Base-by-base conservation (phyloP, 2,888 invertebrate species). In the Drosophila trichaetosa region DNA sequence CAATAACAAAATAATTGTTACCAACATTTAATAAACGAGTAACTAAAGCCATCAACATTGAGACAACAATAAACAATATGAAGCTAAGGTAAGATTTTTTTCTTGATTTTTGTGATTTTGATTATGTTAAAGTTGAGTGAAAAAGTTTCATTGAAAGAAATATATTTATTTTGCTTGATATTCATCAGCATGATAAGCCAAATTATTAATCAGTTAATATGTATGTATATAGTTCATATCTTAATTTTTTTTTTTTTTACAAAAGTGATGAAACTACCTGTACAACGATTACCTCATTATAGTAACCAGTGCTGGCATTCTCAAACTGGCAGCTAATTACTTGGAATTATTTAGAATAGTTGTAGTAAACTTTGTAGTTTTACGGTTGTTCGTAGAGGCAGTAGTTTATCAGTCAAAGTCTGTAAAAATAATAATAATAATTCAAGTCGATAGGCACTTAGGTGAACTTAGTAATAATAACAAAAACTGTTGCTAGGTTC, bases 81-180 rank as follows among this genome's bases (percentile, higher is more conserved):
- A 91, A 91, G 74, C 75, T 91, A 59, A 90, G 90, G 91, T 91
- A 57, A 89, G 91, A 36, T 52, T 11, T 18, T 16, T 21, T 2
- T 16, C 16, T 7, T 24, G 7, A 24, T 8, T 24, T 24, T 4
- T 59, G 40, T 34, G 8, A 48, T 34, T 40, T 54, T 27, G 27
- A 65, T 52, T 40, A n/a, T 11, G 16, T 29, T 36, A 3, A 0
- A 40, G 29, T 51, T 40, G 24, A 56, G 4, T 36, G 10, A 49
- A 21, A 38, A 27, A 38, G 16, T 24, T 24, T 46, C 46, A 46
- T 46, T 46, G n/a, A 21, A 4, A 40, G n/a, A 18, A 27, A 24
- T 53, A 13, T 10, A 53, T 38, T n/a, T 46, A 42, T 52, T 52
- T 48, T 7, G 24, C 18, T 33, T 27, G 11, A 16, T 24, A 46